Evolutionary conservation across 2,888 invertebrate species (phyloP), one percentile per base, ranked within the genome.

Genomic region (Amphipyra berbera): DNA sequence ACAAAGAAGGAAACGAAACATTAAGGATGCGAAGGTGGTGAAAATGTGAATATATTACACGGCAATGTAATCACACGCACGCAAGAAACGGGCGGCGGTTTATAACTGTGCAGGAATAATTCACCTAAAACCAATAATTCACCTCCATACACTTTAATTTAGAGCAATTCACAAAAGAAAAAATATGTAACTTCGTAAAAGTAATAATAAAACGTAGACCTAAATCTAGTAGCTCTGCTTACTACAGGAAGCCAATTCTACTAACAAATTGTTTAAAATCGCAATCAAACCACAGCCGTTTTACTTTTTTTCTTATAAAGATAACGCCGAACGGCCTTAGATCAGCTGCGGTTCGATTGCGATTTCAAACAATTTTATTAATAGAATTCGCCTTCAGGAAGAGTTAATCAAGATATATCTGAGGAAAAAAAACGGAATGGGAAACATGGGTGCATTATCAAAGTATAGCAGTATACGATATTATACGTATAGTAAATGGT

Each of bases 11-110:
- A 89, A 91, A 88, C 82, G 82, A 88, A 90, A 90, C 83, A 90
- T 90, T 89, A 91, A 84, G 87, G 89, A 93, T 91, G 90, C 88
- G 86, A 90, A 93, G 90, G 92, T 92, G 93, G 91, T 91, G 92
- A 92, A 93, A 94, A 94, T 92, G 88, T 91, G 91, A 94, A 94
- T 95, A 93, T 91, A 94, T 94, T 93, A 93, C 88, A 88, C 87
- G 84, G 90, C 86, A 89, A 88, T 87, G 88, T 91, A 94, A 93
- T 94, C 92, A 93, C 88, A 92, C 91, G 91, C 94, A 95, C 94
- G 94, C 94, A 88, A 92, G 88, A 86, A 88, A 84, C 87, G 86
- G 83, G 88, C 83, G 84, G 83, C 84, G 85, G 83, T 68, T 76
- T 75, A 87, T 83, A 86, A 84, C 85, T 81, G 85, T 83, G 84